Evolutionary conservation across 2,888 invertebrate genomes (phyloP).

Genomic region (Electrophaes corylata): DNA sequence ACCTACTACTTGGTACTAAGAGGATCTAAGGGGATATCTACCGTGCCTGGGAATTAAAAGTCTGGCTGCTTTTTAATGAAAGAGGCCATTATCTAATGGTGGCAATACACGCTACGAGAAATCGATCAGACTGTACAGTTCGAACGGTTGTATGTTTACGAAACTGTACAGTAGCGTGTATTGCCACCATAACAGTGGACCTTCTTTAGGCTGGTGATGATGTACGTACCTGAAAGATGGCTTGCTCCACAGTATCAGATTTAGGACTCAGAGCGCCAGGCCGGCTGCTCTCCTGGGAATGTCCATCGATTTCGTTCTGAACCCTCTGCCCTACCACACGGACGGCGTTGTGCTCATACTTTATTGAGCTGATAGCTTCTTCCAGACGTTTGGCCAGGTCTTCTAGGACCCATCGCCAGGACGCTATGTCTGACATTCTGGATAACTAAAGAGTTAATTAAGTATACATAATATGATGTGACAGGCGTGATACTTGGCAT

Average conservation of each 20-base stretch:
- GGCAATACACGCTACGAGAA: no score
- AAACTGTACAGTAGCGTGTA: no score
- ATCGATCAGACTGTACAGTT: no score
- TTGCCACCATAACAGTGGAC: no score
- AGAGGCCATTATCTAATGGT: no score
- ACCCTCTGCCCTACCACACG: constrained; percentile 63
- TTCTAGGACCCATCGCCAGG: constrained; percentile 75
- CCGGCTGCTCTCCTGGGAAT: constrained; percentile 51
- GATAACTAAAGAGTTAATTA: constrained; percentile 8
- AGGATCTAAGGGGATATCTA: no score
- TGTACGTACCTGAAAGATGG: constrained; percentile 59
- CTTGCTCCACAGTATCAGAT: constrained; percentile 65
- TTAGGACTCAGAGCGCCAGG: constrained; percentile 65
- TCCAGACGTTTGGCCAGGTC: constrained; percentile 66
- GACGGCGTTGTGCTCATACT: constrained; percentile 66
- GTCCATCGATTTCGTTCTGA: constrained; percentile 55
- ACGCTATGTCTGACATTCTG: constrained; percentile 71
- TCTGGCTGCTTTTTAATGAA: no score
- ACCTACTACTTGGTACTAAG: no score
- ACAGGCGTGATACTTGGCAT: not conserved
- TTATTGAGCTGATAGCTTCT: constrained; percentile 57
- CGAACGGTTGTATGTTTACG: no score
- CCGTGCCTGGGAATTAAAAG: no score
- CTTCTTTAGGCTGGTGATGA: not conserved
- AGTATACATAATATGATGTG: no score